These are phyloP conservation scores for Donacobius atricapilla DNA, from an alignment of 2,113 vertebrate genomes.

Conservation along the genomic window DNA sequence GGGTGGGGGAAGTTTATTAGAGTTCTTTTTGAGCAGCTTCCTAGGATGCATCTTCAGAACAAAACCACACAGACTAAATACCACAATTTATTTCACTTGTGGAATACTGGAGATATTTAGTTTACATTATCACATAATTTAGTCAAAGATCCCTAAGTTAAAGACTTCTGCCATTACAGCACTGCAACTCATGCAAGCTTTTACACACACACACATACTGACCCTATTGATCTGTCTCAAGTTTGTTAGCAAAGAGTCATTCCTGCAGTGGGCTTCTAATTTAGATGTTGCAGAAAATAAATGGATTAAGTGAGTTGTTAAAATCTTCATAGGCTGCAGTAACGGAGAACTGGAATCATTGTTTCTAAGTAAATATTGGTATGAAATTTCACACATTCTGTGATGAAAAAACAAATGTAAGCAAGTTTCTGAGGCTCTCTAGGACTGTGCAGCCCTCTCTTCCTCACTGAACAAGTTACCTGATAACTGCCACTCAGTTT, in stretches of 20 bases:
- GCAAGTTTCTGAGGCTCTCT: background rate
- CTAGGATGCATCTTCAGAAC: background rate
- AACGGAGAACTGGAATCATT: background rate
- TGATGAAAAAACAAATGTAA: background rate
- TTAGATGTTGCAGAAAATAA: background rate
- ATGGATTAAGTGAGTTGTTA: background rate
- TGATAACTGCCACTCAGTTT: background rate
- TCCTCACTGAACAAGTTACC: background rate
- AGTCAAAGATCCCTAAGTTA: background rate
- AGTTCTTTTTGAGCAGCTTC: background rate
- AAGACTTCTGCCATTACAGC: background rate
- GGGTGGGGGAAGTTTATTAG: background rate
- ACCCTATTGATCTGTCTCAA: background rate
- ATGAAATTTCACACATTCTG: background rate
- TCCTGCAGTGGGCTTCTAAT: background rate
- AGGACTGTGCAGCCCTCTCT: background rate
- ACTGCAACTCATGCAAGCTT: fast-evolving
- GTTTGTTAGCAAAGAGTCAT: background rate
- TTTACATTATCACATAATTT: background rate
- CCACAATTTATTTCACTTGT: background rate
- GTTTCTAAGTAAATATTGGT: background rate
- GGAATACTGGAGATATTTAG: background rate
- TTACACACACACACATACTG: background rate
- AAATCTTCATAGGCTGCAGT: background rate
- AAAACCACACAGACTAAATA: background rate